A percentile compares a stretch with the other conserved stretches of the same genome.
Conservation (phyloP, 2,113 vertebrate species). For the Burhinus bistriatus region DNA sequence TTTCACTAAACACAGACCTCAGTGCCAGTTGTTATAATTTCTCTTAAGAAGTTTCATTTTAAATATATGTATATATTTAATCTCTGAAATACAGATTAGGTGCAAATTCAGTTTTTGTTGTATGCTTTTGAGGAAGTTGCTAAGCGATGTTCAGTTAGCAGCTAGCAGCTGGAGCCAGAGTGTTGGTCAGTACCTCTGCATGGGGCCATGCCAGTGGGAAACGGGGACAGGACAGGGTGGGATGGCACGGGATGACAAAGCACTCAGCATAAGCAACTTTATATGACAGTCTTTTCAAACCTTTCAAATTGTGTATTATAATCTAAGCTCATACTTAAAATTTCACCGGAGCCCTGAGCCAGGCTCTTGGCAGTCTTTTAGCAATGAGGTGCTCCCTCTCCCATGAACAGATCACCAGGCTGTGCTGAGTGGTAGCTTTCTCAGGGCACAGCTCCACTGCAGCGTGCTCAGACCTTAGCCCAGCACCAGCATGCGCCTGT, state of each 20-base stretch:
- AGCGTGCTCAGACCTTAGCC: background rate
- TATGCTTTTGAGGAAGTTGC: background rate
- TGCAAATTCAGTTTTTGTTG: background rate
- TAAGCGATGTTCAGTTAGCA: background rate
- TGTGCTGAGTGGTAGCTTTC: background rate
- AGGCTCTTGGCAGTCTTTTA: background rate
- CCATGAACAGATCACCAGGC: background rate
- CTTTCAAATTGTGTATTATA: background rate
- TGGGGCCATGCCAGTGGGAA: background rate
- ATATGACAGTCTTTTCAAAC: background rate
- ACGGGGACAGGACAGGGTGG: accelerated
- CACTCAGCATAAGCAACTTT: background rate
- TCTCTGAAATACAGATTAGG: background rate
- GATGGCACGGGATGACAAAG: background rate
- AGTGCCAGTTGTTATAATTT: background rate
- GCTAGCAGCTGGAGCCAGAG: background rate
- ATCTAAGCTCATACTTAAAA: background rate
- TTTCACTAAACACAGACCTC: background rate
- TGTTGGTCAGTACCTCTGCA: background rate
- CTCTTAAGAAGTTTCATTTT: background rate
- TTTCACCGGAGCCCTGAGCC: background rate
- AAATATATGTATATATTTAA: background rate
- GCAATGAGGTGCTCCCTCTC: background rate
- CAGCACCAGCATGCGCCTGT: background rate
- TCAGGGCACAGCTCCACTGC: background rate